These are phyloP conservation scores for Picathartes gymnocephalus DNA, from an alignment of 2,113 vertebrate species.

Conservation along the genomic window DNA sequence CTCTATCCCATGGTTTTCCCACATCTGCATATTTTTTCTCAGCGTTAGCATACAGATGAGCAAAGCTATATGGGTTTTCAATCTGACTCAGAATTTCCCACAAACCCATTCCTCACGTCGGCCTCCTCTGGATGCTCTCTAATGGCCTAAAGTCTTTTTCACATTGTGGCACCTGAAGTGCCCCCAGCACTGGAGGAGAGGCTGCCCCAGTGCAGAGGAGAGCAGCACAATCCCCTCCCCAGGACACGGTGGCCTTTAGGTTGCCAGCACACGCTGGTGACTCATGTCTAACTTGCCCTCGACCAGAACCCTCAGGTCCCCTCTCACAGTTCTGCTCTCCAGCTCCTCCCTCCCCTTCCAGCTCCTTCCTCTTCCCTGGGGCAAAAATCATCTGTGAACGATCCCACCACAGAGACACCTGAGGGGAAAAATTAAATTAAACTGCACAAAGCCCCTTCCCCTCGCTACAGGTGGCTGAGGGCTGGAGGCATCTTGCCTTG, in stretches of 20 bases:
- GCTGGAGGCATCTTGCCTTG: background rate
- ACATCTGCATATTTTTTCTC: too few species aligned
- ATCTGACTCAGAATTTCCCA: too few species aligned
- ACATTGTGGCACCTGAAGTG: background rate
- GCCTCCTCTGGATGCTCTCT: background rate
- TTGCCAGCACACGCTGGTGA: background rate
- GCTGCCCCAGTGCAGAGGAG: background rate
- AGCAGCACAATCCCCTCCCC: background rate
- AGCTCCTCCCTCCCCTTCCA: background rate
- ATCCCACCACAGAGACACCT: background rate
- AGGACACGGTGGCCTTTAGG: background rate
- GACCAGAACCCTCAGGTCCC: background rate
- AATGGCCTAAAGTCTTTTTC: background rate
- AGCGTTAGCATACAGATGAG: too few species aligned
- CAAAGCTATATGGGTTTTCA: too few species aligned
- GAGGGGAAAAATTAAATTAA: background rate
- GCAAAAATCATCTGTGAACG: background rate
- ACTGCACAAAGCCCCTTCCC: background rate
- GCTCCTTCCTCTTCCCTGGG: background rate
- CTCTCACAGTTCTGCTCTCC: background rate
- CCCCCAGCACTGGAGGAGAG: background rate
- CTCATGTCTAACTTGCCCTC: background rate
- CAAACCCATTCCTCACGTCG: too few species aligned
- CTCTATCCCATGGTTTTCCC: too few species aligned
- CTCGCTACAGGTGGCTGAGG: rapidly evolving